Conservation (phyloP, 53 echinoderm and acorn worm genomes). For the Echinarachnius parma region DNA sequence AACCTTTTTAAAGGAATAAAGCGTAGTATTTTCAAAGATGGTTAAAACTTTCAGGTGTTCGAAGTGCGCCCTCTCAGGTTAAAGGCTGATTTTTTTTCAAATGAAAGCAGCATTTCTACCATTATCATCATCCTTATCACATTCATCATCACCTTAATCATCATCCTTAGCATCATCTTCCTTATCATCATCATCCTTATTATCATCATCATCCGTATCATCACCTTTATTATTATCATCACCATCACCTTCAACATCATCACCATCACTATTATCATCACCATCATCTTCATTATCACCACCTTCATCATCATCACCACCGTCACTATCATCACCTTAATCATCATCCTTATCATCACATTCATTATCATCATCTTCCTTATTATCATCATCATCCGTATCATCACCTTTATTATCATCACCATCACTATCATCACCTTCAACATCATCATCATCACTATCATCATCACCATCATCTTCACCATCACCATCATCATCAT, state of each 20-base stretch:
- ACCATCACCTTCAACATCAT: slow-evolving; percentile 3
- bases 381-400: slow-evolving; percentile 1
- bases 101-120: too few relatives aligned
- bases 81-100: too few relatives aligned
- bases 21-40: too few relatives aligned
- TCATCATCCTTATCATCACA: neutral
- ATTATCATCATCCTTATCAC: neutral
- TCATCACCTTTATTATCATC: neutral
- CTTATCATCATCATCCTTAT: neutral
- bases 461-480: neutral
- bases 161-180: too few relatives aligned
- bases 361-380: neutral
- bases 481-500: neutral
- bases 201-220: neutral
- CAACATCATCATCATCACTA: too few relatives aligned
- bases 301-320: too few relatives aligned
- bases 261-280: neutral
- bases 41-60: too few relatives aligned
- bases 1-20: too few relatives aligned
- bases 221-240: neutral
- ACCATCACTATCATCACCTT: neutral
- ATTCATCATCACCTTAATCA: neutral
- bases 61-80: too few relatives aligned
- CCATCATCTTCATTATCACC: too few relatives aligned
- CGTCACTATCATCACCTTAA: too few relatives aligned